Evolutionary conservation across 2,888 invertebrate genomes (phyloP).

Genomic region (Macaria notata): DNA sequence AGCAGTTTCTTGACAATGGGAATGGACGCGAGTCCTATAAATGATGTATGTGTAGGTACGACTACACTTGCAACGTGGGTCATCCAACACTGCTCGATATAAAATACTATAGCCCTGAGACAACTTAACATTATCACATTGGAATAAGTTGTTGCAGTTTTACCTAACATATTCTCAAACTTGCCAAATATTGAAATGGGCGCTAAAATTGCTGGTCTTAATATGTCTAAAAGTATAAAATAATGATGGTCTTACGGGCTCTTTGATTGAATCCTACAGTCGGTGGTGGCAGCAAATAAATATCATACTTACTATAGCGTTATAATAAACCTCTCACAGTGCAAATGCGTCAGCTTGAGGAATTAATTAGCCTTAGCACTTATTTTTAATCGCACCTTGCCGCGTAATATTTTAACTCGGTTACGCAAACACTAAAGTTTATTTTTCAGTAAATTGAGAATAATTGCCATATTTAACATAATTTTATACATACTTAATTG

Average conservation of each 20-base stretch:
- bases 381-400: no score
- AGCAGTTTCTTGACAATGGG: constrained; percentile 43
- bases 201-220: no score
- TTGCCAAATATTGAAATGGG: no score
- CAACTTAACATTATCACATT: constrained; percentile 76
- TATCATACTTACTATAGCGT: no score
- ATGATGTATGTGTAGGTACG: constrained; percentile 39
- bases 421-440: not conserved
- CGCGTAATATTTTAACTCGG: no score
- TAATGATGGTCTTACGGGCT: no score
- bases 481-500: constrained; percentile 13
- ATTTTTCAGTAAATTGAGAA: not conserved
- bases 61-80: not conserved
- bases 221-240: no score
- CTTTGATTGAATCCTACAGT: no score
- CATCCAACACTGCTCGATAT: constrained; percentile 50
- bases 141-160: constrained; percentile 66
- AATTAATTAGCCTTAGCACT: no score
- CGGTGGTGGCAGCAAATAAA: no score
- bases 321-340: no score
- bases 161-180: constrained; percentile 45
- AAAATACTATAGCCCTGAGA: constrained; percentile 58
- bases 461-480: constrained; percentile 14
- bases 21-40: constrained; percentile 65
- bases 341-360: no score